These are phyloP conservation scores for Psilopsiagon aurifrons DNA, from an alignment of 2,113 vertebrate genomes.

Conservation along the genomic window DNA sequence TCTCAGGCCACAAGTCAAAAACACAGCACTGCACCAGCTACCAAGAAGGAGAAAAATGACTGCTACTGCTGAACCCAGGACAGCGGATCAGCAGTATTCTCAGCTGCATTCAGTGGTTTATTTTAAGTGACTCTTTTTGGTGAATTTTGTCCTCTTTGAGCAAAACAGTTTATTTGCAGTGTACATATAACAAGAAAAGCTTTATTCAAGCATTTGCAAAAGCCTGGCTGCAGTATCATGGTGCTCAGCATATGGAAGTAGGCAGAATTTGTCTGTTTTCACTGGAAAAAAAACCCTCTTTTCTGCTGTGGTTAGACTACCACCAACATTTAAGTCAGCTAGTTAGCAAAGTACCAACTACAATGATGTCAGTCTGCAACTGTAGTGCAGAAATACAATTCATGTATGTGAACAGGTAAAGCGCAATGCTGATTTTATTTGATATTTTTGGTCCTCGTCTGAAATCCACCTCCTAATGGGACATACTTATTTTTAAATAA, in stretches of 20 bases:
- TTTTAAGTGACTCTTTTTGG: neutral
- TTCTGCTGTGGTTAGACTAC: neutral
- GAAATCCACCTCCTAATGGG: constrained; percentile 20
- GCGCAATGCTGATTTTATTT: neutral
- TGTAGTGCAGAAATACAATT: neutral
- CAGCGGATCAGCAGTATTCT: neutral
- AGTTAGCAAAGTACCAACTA: neutral
- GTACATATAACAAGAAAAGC: neutral
- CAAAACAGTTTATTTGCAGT: neutral
- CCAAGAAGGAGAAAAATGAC: too few relatives aligned
- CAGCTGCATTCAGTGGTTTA: neutral
- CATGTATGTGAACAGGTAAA: neutral
- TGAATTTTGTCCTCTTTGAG: neutral
- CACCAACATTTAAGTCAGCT: neutral
- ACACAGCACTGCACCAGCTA: too few relatives aligned
- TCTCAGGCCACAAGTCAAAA: too few relatives aligned
- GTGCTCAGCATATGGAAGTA: neutral
- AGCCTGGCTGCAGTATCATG: neutral
- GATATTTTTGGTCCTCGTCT: neutral
- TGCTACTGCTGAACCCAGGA: too few relatives aligned
- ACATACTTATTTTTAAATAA: constrained; percentile 20
- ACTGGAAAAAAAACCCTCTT: neutral
- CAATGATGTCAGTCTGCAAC: neutral
- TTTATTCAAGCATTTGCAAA: neutral
- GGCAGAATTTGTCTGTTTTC: neutral